Conservation (phyloP, 2,888 invertebrate species). For the Vanessa cardui region DNA sequence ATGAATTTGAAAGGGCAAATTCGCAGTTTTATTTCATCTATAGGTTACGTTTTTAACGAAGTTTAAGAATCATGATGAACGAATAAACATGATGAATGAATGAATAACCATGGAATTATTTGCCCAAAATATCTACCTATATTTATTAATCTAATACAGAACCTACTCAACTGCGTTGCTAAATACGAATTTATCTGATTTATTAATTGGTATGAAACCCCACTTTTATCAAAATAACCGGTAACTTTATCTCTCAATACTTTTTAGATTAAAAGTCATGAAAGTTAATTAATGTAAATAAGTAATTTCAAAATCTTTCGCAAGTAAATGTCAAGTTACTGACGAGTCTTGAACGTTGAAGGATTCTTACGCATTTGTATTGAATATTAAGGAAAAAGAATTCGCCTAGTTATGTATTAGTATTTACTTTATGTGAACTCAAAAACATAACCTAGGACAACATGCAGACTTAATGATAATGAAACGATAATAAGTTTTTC, state of each 20-base stretch:
- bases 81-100: too few species aligned
- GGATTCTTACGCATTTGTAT: background rate
- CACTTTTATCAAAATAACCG: conserved; percentile 7
- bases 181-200: background rate
- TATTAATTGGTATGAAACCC: background rate
- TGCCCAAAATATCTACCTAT: too few species aligned
- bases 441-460: too few species aligned
- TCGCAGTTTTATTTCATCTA: too few species aligned
- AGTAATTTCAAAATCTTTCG: background rate
- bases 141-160: background rate
- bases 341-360: background rate
- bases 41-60: too few species aligned
- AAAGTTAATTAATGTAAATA: background rate
- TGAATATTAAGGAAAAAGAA: background rate
- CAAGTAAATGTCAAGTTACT: background rate
- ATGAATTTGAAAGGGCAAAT: too few species aligned
- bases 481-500: too few species aligned
- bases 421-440: too few species aligned
- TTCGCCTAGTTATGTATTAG: too few species aligned
- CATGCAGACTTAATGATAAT: too few species aligned
- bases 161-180: background rate
- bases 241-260: conserved; percentile 3
- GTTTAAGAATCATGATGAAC: too few species aligned
- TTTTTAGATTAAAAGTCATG: background rate
- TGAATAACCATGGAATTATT: too few species aligned